A percentile compares a stretch with the other conserved stretches of the same genome.
Evolutionary conservation across 2,797 vertebrate genomes (phyloP).

Genomic region (Moxostoma hubbsi): DNA sequence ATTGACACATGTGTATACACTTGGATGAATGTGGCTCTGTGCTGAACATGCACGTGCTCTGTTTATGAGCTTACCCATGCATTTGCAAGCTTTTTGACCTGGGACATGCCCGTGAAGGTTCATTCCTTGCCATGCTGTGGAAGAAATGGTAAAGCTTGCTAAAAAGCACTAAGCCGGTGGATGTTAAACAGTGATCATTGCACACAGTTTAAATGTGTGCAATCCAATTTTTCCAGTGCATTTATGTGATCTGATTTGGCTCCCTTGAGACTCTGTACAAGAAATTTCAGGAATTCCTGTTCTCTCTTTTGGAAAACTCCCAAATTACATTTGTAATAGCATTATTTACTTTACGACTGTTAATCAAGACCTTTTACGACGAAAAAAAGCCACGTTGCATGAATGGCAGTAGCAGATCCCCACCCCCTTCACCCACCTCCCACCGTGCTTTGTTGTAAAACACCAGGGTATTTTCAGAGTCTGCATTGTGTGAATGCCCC

Average conservation of each 20-base stretch:
- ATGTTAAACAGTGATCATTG: slow-evolving; percentile 34
- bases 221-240: slow-evolving; percentile 38
- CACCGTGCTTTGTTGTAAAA: slow-evolving; percentile 63
- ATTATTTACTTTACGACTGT: slow-evolving; percentile 65
- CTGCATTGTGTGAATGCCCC: slow-evolving; percentile 54
- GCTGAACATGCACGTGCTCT: slow-evolving; percentile 66
- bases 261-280: slow-evolving; percentile 29
- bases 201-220: slow-evolving; percentile 36
- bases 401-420: not conserved
- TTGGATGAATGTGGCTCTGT: slow-evolving; percentile 76
- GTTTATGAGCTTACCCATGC: slow-evolving; percentile 73
- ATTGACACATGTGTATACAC: slow-evolving; percentile 64
- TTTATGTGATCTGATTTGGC: slow-evolving; percentile 14
- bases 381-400: slow-evolving; percentile 42
- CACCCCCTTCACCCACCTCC: slow-evolving; percentile 22
- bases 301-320: slow-evolving; percentile 26
- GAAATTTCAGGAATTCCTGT: slow-evolving; percentile 33
- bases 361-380: too few relatives aligned
- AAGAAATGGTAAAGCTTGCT: slow-evolving; percentile 44
- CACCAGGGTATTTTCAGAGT: slow-evolving; percentile 63
- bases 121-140: slow-evolving; percentile 20
- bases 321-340: slow-evolving; percentile 45
- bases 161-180: slow-evolving; percentile 27
- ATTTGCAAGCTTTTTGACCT: slow-evolving; percentile 77
- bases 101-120: slow-evolving; percentile 53